A percentile compares a stretch with the other conserved stretches of the same genome.
phyloP scores from a whole-genome alignment of 2,888 invertebrate genomes.

The Drosophila imparisetae region DNA sequence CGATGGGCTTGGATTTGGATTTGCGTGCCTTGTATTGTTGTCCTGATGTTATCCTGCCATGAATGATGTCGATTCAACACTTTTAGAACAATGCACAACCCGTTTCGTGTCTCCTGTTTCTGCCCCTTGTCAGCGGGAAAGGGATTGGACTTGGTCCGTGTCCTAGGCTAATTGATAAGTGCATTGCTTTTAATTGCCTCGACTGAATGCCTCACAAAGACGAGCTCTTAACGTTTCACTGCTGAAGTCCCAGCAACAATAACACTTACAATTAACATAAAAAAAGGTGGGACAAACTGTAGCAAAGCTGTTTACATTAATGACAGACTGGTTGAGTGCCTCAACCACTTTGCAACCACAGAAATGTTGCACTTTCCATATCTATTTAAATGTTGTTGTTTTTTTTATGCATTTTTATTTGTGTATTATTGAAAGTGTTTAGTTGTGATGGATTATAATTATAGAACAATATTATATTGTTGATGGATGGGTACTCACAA shows the following conservation, averaged over 20 bases:
- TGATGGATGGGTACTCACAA: constrained; percentile 88
- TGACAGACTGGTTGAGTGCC: background rate
- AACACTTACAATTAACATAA: background rate
- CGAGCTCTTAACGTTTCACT: background rate
- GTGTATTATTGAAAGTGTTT: constrained; percentile 12
- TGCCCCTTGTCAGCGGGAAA: background rate
- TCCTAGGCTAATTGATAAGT: constrained; percentile 20
- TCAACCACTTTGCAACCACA: background rate
- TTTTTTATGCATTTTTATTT: background rate
- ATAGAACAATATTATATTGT: background rate
- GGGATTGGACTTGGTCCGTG: background rate
- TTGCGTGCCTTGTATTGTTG: background rate
- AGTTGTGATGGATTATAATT: constrained; percentile 41
- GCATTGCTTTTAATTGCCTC: constrained; percentile 5
- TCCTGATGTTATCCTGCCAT: background rate
- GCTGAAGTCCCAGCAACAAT: background rate
- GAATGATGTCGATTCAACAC: constrained; percentile 12
- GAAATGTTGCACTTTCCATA: background rate
- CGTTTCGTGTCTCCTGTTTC: constrained; percentile 4
- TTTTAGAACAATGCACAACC: constrained; percentile 5
- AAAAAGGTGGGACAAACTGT: background rate
- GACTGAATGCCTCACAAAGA: constrained; percentile 5
- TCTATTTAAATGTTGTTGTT: background rate
- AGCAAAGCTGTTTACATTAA: background rate
- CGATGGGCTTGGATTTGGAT: constrained; percentile 5